Evolutionary conservation across 1,140 invertebrate genomes (phyloP), one percentile per base, ranked within the genome.

Genomic region (Drosophila rufa): DNA sequence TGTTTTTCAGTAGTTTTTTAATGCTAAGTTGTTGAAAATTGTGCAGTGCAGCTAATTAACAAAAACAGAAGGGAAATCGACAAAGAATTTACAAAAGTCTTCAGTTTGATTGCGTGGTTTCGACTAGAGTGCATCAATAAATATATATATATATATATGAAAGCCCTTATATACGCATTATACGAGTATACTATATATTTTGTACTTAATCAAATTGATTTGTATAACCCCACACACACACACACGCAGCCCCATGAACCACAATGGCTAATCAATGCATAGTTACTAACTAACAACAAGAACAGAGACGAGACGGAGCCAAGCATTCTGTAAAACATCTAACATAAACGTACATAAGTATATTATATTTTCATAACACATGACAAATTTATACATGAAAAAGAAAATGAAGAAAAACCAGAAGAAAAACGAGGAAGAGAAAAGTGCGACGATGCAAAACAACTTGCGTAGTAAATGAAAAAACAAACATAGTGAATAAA

Each of bases 291-390:
- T 57, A 66, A 80, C 64, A 71, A 75, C 38, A 79, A 68, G 36
- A 57, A 64, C 50, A 70, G 48, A 12, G 48, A 45, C 5, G 51
- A 61, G 55, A 69, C 38, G 50, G 55, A 90, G 84, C 84, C 84
- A 89, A 89, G 84, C 84, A 90, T 89, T 87, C 84, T 87, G 84
- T 87, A 87, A 87, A 78, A 79, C 76, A 69, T 78, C 33, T 69
- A 87, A 87, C 79, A 89, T 90, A 66, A 89, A 87, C 85, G 68
- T 90, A 90, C 84, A 89, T 89, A 89, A 89, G 81, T 89, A 89
- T 89, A 89, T 89, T 89, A 89, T 89, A 89, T 89, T 89, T 89
- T 89, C 84, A 89, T 89, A 89, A 89, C 85, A 89, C 84, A 89
- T 89, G 84, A 89, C 80, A 90, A 89, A 89, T 89, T 89, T 89